phyloP scores from a whole-genome alignment of 2,797 vertebrate species.

The Epinephelus coioides region DNA sequence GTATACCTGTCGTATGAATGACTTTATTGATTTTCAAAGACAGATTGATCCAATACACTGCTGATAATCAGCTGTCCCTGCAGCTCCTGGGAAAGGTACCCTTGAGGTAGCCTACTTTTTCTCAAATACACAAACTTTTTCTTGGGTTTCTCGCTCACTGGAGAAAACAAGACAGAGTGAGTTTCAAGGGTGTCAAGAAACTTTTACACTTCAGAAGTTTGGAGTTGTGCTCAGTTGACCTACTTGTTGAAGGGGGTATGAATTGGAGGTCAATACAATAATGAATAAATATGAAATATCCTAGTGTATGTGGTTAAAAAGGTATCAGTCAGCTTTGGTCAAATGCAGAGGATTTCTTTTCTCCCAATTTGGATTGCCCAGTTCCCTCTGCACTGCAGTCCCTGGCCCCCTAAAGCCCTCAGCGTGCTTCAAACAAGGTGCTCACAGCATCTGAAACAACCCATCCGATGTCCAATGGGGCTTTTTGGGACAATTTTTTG shows the following conservation, averaged over 20 bases:
- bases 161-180: slow-evolving; percentile 21
- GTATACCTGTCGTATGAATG: slow-evolving; percentile 18
- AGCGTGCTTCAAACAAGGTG: no score
- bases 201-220: slow-evolving; percentile 16
- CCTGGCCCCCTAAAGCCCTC: no score
- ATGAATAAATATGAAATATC: background rate
- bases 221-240: slow-evolving; percentile 1
- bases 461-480: no score
- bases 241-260: slow-evolving; percentile 10
- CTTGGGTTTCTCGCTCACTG: background rate
- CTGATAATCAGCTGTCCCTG: slow-evolving; percentile 53
- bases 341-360: no score
- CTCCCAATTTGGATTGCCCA: no score
- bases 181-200: slow-evolving; percentile 24
- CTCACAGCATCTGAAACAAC: no score
- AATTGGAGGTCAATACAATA: slow-evolving; percentile 1
- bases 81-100: slow-evolving; percentile 36
- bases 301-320: background rate
- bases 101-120: slow-evolving; percentile 32
- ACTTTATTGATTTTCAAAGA: slow-evolving; percentile 61
- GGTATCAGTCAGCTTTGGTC: no score
- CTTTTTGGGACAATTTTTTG: background rate
- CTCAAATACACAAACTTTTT: slow-evolving; percentile 19
- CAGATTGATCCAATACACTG: slow-evolving; percentile 42
- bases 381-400: no score